A percentile compares a stretch with the other conserved stretches of the same genome.
Evolutionary conservation across 2,888 invertebrate species (phyloP).

Genomic region (Acheta domesticus): DNA sequence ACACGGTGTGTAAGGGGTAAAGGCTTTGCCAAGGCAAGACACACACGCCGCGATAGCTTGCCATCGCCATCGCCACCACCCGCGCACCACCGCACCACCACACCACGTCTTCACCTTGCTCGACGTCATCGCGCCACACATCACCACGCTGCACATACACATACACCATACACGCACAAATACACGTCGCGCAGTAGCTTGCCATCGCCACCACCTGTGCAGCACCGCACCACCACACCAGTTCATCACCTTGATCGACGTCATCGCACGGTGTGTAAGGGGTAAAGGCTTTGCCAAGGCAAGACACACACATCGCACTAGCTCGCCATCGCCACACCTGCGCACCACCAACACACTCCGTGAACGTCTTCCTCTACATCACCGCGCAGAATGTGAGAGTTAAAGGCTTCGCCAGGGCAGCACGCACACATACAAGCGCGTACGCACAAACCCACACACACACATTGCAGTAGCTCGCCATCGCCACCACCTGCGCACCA

Average conservation of each 20-base stretch:
- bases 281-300: no score
- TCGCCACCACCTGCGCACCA: conserved; percentile 57
- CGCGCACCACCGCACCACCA: conserved; percentile 41
- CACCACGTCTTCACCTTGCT: no score
- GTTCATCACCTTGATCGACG: no score
- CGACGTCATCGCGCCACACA: no score
- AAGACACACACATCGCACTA: no score
- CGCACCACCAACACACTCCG: no score
- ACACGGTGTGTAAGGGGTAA: no score
- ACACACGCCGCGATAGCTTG: conserved; percentile 56
- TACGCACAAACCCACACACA: conserved; percentile 60
- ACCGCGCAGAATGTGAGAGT: conserved; percentile 54
- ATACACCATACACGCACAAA: conserved; percentile 61
- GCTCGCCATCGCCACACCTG: no score
- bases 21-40: no score
- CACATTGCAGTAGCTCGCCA: conserved; percentile 56
- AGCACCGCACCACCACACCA: not conserved
- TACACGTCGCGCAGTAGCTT: conserved; percentile 56
- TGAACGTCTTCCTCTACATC: no score
- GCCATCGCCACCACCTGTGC: conserved; percentile 57
- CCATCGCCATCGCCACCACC: conserved; percentile 59
- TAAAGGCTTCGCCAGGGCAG: conserved; percentile 62
- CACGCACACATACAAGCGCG: conserved; percentile 61
- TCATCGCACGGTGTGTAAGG: no score
- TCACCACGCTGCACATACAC: conserved; percentile 68